Base-by-base conservation (phyloP, 2,797 vertebrate species). In the Myiotriccus ornatus region DNA sequence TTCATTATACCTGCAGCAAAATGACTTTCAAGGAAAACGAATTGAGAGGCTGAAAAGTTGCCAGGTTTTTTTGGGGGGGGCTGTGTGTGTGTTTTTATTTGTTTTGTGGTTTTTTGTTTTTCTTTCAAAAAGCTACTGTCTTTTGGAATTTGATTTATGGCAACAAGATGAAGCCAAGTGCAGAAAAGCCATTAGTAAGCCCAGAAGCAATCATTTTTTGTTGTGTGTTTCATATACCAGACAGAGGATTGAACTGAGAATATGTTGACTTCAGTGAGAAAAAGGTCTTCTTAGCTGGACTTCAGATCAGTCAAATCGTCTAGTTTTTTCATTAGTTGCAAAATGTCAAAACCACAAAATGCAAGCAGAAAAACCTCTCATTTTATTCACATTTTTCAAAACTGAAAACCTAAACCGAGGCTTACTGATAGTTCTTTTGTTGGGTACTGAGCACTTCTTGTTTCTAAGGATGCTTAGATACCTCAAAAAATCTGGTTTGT, bases 61-160 rank as follows among this genome's bases (percentile, higher is more conserved):
- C 83, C 60, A 91, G 50, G 14, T 22, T 39, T 39, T 39, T 39
- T 39, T 39, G 13, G 39, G 39, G 39, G 37, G 37, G 39, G 41
- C 15, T 5, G 56, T 43, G 2, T n/a, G 41, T 16, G 25, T 34
- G 22, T 43, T 2, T 34, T 34, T 56, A 15, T n/a, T n/a, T 16
- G 24, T 27, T 37, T 14, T 65, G 53, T 64, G 20, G 7, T 59
- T 56, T 84, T 86, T 67, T 77, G 9, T 37, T 3, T 60, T 94
- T 75, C 84, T 65, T 67, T 2, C 25, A 77, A 56, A 91, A 91
- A 87, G 15, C 63, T 67, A 1, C 49, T 93, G 85, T 94, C 84
- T 85, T 47, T 94, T 87, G 53, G 55, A 80, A 71, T 32, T 94
- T 91, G 91, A 92, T 94, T 92, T 92, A 93, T 94, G 37, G 60